A percentile compares a stretch with the other conserved stretches of the same genome.
Conservation (phyloP, 53 echinoderm and acorn worm genomes). For the Hippasteria phrygiana region DNA sequence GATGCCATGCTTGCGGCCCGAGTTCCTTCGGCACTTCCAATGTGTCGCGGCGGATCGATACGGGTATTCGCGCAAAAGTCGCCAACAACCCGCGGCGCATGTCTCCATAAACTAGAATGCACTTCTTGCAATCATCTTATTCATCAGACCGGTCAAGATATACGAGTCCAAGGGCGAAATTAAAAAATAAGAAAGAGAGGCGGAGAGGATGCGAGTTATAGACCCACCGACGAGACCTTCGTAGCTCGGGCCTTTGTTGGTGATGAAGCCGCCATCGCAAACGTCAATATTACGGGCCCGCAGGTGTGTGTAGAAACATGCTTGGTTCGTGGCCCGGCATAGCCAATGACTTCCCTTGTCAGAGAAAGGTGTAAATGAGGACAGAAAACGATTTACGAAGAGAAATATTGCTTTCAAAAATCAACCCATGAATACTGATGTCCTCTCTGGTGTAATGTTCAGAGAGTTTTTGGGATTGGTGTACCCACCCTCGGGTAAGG, state of each 20-base stretch:
- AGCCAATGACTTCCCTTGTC: not conserved
- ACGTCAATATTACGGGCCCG: conserved; percentile 28
- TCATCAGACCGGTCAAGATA: conserved; percentile 7
- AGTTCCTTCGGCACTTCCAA: not conserved
- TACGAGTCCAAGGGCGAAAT: conserved; percentile 1
- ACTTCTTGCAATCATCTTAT: conserved; percentile 42
- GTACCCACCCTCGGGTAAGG: too few relatives aligned
- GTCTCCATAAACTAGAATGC: not conserved
- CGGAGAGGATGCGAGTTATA: not conserved
- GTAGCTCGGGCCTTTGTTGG: not conserved
- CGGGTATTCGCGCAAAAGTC: conserved; percentile 24
- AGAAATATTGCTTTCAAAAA: too few relatives aligned
- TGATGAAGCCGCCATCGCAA: not conserved
- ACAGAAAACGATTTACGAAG: not conserved
- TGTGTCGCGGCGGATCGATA: conserved; percentile 26
- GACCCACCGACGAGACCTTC: not conserved
- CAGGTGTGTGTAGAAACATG: conserved; percentile 49
- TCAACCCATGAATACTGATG: too few relatives aligned
- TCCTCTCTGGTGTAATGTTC: too few relatives aligned
- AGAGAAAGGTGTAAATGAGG: not conserved
- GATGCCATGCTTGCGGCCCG: not conserved
- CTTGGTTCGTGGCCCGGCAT: conserved; percentile 29
- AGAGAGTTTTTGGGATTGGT: too few relatives aligned
- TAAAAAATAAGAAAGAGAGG: not conserved
- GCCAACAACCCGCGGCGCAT: not conserved